Base-by-base conservation (phyloP, 2,113 vertebrate species). In the Lanius ludovicianus region DNA sequence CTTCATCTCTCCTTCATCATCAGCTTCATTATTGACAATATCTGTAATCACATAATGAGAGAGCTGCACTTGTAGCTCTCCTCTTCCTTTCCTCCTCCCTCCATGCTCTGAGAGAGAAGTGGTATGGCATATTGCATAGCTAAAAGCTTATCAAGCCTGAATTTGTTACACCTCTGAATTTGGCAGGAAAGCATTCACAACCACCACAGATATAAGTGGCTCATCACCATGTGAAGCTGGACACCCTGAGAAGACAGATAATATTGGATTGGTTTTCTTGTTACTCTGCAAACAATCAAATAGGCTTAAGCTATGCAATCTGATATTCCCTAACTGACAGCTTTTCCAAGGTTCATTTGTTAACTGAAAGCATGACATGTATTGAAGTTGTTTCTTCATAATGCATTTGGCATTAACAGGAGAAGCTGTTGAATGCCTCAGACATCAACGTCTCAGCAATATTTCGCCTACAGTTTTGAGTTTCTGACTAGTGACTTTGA, bases 291-390 rank as follows among this genome's bases (percentile, higher is more conserved):
- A 93, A 78, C 91, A 92, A 35, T 86, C 85, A 64, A 68, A 83
- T 46, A 52, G 55, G 37, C 82, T 89, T 85, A 85, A 87, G 63
- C 78, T 59, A 9, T 67, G 75, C 79, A 55, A 53, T 76, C 57
- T 85, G 82, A 91, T 95, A 77, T 30, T 95, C 67, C 50, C 71
- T 96, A 96, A 95, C 56, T 95, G 92, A 94, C 93, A 93, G 82
- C 91, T 91, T 94, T 94, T 85, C 75, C 71, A 84, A 84, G 85
- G 92, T 92, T 94, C 92, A 96, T 97, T 97, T 96, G 95, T 93
- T 97, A 90, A 70, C 95, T 74, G 82, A 92, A 85, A 90, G 71
- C 91, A 49, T 96, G 91, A 91, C 95, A 90, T 69, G 35, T 90
- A 80, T 90, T 91, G 84, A 91, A 93, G 90, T 86, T 94, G 89